Percentiles rank a stretch among this genome's conserved stretches.
Conservation (phyloP, 2,113 vertebrate species). For the Dicrurus megarhynchus region DNA sequence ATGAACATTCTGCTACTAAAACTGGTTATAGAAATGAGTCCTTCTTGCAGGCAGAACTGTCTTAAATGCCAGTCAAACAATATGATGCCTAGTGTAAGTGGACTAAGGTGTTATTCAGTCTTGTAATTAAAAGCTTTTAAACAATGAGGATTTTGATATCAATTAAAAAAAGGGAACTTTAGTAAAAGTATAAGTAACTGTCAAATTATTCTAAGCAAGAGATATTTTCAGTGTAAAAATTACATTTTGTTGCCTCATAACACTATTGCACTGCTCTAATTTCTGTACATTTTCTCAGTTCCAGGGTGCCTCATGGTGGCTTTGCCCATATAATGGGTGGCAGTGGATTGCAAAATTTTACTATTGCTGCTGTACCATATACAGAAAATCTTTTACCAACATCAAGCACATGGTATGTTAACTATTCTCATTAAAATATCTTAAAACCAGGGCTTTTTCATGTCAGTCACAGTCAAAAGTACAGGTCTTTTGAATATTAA, state of each 20-base stretch:
- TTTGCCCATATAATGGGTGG: slow-evolving; percentile 97
- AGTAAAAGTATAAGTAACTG: neutral
- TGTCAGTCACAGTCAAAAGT: neutral
- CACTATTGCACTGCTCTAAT: neutral
- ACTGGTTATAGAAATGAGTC: neutral
- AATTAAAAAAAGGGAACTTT: neutral
- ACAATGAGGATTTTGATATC: neutral
- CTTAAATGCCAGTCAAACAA: neutral
- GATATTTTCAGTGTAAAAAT: neutral
- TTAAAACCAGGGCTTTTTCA: neutral
- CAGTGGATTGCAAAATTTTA: slow-evolving; percentile 96
- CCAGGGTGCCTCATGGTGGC: slow-evolving; percentile 95
- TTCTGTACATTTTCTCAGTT: slow-evolving; percentile 75
- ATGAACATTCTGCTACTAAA: neutral
- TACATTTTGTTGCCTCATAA: neutral
- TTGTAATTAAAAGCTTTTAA: neutral
- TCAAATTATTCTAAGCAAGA: neutral
- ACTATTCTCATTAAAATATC: neutral
- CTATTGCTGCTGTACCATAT: slow-evolving; percentile 91
- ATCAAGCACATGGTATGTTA: slow-evolving; percentile 92
- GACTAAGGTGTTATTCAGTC: neutral
- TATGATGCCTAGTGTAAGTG: neutral
- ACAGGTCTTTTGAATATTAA: neutral
- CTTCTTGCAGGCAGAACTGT: neutral
- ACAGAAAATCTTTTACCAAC: slow-evolving; percentile 93